phyloP scores from a whole-genome alignment of 2,888 invertebrate species.

The Hybos culiciformis region DNA sequence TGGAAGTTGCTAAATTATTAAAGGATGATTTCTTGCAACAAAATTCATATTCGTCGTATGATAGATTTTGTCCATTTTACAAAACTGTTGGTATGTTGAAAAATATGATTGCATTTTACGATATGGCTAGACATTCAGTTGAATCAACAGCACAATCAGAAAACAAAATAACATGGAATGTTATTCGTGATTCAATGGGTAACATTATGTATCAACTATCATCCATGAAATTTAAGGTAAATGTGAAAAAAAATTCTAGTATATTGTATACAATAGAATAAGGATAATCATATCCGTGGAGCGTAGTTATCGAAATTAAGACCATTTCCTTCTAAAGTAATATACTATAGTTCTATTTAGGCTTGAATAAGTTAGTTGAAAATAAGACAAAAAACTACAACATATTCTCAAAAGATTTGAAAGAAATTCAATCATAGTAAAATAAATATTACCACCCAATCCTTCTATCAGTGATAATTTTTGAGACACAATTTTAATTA shows the following conservation, averaged over 20 bases:
- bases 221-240: slow-evolving; percentile 97
- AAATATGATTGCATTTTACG: slow-evolving; percentile 98
- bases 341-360: too few species aligned
- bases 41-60: slow-evolving; percentile 92
- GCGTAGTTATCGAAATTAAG: too few species aligned
- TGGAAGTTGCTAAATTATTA: slow-evolving; percentile 94
- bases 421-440: too few species aligned
- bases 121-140: slow-evolving; percentile 94
- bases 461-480: background rate
- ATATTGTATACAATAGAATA: too few species aligned
- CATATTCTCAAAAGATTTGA: too few species aligned
- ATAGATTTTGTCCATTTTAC: slow-evolving; percentile 99
- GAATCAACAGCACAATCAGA: slow-evolving; percentile 98
- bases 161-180: slow-evolving; percentile 97
- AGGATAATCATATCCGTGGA: too few species aligned
- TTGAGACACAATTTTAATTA: too few species aligned
- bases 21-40: slow-evolving; percentile 99
- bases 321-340: too few species aligned
- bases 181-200: slow-evolving; percentile 94
- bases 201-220: slow-evolving; percentile 92
- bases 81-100: slow-evolving; percentile 98
- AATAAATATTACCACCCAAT: too few species aligned
- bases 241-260: slow-evolving; percentile 10
- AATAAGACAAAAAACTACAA: too few species aligned
- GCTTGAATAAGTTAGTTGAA: too few species aligned